These are phyloP conservation scores for Phoenicopterus ruber DNA, from an alignment of 2,113 vertebrate species.

Conservation along the genomic window DNA sequence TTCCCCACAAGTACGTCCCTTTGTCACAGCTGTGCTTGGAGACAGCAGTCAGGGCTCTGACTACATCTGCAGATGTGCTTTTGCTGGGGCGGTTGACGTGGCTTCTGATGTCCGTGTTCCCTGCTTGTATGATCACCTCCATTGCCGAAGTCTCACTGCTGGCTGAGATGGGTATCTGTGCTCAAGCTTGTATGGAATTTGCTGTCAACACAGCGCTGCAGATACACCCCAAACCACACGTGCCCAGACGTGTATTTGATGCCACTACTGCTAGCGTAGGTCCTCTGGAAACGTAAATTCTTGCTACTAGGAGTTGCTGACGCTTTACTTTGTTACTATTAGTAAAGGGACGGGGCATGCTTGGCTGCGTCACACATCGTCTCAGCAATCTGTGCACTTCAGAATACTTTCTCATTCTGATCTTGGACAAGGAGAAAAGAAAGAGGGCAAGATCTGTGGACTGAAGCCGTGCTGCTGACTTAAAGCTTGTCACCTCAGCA, in stretches of 20 bases:
- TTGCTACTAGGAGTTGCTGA: background rate
- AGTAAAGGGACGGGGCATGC: background rate
- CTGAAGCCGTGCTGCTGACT: background rate
- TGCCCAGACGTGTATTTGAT: background rate
- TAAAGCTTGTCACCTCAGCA: background rate
- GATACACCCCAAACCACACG: background rate
- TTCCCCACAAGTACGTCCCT: background rate
- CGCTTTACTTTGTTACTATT: background rate
- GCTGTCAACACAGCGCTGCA: fast-evolving
- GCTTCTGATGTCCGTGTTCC: background rate
- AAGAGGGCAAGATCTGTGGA: background rate
- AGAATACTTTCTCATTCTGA: background rate
- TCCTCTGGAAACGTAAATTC: background rate
- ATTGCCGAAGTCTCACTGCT: background rate
- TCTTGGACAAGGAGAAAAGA: background rate
- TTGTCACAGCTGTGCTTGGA: background rate
- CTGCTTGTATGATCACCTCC: background rate
- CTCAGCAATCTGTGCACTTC: background rate
- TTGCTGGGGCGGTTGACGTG: background rate
- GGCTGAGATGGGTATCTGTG: background rate
- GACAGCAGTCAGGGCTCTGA: background rate
- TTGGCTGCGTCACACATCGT: background rate
- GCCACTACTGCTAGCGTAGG: background rate
- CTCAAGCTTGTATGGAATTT: background rate
- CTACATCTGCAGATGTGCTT: background rate